phyloP scores from a whole-genome alignment of 2,113 vertebrate species.

The Cephalopterus ornatus region DNA sequence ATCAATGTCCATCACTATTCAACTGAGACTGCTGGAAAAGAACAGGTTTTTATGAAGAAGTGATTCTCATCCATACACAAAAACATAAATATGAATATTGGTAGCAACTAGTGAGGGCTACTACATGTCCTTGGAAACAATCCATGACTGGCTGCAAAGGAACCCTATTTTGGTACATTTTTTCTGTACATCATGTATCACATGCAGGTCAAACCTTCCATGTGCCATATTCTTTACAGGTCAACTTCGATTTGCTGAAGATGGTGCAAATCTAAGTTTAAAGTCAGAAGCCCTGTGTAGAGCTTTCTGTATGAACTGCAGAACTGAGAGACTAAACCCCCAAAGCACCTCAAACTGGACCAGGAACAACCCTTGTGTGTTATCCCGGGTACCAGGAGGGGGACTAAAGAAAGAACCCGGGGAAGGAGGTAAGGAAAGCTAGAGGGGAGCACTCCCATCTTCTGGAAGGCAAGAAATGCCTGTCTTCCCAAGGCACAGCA shows the following conservation, averaged over 20 bases:
- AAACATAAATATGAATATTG: background rate
- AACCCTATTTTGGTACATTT: background rate
- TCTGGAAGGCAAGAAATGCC: background rate
- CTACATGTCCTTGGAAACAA: background rate
- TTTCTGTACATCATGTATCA: background rate
- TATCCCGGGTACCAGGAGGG: background rate
- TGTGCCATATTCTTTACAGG: background rate
- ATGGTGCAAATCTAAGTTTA: background rate
- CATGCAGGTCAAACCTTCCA: background rate
- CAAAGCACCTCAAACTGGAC: background rate
- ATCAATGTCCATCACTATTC: background rate
- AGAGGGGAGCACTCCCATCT: background rate
- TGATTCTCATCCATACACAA: background rate
- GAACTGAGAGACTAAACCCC: background rate
- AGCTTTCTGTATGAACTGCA: background rate
- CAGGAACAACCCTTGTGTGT: accelerated
- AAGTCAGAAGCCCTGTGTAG: background rate
- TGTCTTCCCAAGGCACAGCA: background rate
- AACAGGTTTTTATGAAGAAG: background rate
- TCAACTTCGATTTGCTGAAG: background rate
- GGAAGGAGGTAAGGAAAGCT: background rate
- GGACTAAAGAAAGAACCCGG: background rate
- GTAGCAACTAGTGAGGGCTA: background rate
- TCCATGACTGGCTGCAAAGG: background rate
- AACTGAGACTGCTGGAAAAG: background rate